These are phyloP conservation scores for Apodemia mormo DNA, from an alignment of 2,888 invertebrate species.

Conservation along the genomic window DNA sequence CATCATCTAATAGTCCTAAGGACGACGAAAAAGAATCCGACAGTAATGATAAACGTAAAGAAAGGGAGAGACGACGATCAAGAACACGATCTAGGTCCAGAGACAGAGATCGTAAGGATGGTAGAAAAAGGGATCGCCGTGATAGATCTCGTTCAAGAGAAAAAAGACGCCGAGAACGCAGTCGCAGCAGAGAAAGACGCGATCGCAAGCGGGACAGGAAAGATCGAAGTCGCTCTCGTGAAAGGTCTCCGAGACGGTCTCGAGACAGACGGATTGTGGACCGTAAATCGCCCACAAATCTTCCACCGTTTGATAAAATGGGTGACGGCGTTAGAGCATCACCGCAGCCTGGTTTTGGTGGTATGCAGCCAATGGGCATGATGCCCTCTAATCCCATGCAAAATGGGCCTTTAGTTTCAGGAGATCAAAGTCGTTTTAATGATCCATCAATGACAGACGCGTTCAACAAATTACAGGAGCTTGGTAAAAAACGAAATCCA, in stretches of 20 bases:
- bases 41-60: constrained; percentile 51
- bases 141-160: constrained; percentile 82
- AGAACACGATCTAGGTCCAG: constrained; percentile 54
- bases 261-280: constrained; percentile 70
- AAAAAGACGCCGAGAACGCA: constrained; percentile 80
- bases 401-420: constrained; percentile 42
- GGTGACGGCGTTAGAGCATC: constrained; percentile 14
- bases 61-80: constrained; percentile 58
- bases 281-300: constrained; percentile 63
- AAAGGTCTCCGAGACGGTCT: constrained; percentile 74
- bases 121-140: constrained; percentile 69
- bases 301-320: constrained; percentile 42
- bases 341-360: constrained; percentile 10
- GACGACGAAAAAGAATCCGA: constrained; percentile 60
- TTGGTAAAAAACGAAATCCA: constrained; percentile 82
- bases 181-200: constrained; percentile 81
- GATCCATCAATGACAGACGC: constrained; percentile 61
- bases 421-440: constrained; percentile 46
- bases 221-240: constrained; percentile 81
- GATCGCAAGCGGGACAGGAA: constrained; percentile 74
- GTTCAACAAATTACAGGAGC: constrained; percentile 64
- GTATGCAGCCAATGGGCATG: constrained; percentile 39
- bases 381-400: constrained; percentile 40
- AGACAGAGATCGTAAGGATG: constrained; percentile 64
- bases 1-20: constrained; percentile 45